Percentiles rank a stretch among this genome's conserved stretches.
Conservation (phyloP, 2,113 vertebrate genomes). For the Chaetops frenatus region DNA sequence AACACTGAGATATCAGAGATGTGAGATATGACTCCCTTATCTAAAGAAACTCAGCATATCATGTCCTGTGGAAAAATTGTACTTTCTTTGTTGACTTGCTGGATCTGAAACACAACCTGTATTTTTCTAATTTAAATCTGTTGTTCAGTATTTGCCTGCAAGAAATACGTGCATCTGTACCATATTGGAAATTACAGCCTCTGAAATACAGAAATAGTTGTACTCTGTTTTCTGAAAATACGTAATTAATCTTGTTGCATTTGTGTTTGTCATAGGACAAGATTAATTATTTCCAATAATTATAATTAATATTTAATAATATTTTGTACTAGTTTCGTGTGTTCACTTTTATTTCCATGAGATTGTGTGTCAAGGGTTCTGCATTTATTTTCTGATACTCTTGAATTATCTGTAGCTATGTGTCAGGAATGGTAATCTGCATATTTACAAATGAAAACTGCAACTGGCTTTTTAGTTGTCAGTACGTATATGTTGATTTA, state of each 20-base stretch:
- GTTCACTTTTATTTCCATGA: not conserved
- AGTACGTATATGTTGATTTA: not conserved
- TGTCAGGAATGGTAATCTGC: not conserved
- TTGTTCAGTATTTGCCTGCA: not conserved
- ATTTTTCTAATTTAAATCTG: not conserved
- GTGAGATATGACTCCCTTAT: not conserved
- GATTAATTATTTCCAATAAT: not conserved
- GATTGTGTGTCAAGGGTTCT: not conserved
- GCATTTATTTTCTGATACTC: not conserved
- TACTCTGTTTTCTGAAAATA: not conserved
- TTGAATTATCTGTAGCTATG: not conserved
- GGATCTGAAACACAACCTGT: not conserved
- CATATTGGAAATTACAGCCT: not conserved
- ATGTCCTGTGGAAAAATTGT: not conserved
- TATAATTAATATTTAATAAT: not conserved
- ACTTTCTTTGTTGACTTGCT: not conserved
- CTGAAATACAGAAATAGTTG: not conserved
- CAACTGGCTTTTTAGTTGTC: not conserved
- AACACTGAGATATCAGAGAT: not conserved
- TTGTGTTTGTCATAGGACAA: not conserved
- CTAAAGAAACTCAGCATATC: not conserved
- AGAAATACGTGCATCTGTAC: not conserved
- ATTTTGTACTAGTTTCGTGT: not conserved
- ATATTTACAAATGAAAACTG: not conserved
- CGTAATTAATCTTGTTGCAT: not conserved